Conservation (phyloP, 2,113 vertebrate species). For the western clawed frog (Xenopus tropicalis) region DNA sequence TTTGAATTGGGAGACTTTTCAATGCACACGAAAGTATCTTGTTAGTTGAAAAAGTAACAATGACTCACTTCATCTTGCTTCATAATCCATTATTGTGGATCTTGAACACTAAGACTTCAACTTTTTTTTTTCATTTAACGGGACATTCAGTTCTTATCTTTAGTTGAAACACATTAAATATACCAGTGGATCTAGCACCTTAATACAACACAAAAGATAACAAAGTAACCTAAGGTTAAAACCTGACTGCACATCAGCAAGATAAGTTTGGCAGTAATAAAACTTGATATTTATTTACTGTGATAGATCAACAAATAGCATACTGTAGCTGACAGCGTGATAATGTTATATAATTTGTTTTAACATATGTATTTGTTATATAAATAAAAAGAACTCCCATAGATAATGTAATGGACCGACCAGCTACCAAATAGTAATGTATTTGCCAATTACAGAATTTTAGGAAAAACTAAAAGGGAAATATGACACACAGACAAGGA, state of each 20-base stretch:
- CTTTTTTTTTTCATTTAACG: conserved; percentile 33
- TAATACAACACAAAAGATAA: conserved; percentile 28
- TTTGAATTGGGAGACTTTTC: conserved; percentile 34
- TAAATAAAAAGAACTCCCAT: no score
- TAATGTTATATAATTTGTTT: not conserved
- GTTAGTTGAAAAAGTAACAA: conserved; percentile 43
- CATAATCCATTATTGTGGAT: conserved; percentile 40
- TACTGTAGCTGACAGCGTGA: not conserved
- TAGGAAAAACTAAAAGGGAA: no score
- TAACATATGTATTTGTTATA: not conserved
- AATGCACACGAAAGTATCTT: conserved; percentile 35
- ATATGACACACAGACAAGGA: no score
- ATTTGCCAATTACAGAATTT: no score
- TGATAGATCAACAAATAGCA: conserved; percentile 10
- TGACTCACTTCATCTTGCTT: conserved; percentile 35
- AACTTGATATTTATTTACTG: conserved; percentile 18
- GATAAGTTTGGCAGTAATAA: conserved; percentile 13
- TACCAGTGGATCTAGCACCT: conserved; percentile 5
- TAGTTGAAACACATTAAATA: conserved; percentile 30
- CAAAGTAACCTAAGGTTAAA: conserved; percentile 18
- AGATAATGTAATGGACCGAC: no score
- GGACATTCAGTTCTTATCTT: conserved; percentile 40
- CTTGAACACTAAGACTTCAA: conserved; percentile 18
- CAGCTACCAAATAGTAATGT: no score
- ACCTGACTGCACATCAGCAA: conserved; percentile 3